A percentile compares a stretch with the other conserved stretches of the same genome.
These are phyloP conservation scores for Mylabris phalerata DNA, from an alignment of 1,140 invertebrate genomes.

Conservation along the genomic window DNA sequence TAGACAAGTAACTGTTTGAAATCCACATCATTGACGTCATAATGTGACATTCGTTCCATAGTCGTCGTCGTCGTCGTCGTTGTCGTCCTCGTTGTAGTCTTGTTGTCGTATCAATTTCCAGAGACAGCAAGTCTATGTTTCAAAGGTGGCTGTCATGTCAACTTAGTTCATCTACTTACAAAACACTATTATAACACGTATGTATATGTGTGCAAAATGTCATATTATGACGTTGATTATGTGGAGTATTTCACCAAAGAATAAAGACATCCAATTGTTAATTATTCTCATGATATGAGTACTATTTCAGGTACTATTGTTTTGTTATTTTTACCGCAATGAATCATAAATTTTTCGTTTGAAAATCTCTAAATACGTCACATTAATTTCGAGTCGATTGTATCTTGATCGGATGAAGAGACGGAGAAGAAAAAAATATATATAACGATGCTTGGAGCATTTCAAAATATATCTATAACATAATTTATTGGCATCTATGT, in stretches of 20 bases:
- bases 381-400: constrained; percentile 19
- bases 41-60: constrained; percentile 14
- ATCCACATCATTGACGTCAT: constrained; percentile 12
- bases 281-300: too few species aligned
- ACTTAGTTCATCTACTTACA: constrained; percentile 16
- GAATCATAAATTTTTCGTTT: constrained; percentile 9
- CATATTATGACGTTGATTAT: too few species aligned
- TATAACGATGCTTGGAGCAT: constrained; percentile 17
- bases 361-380: constrained; percentile 18
- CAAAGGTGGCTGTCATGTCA: constrained; percentile 32
- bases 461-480: constrained; percentile 24
- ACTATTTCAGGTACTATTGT: too few species aligned
- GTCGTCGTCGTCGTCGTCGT: constrained; percentile 11
- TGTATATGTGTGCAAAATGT: too few species aligned
- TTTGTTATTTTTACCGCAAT: too few species aligned
- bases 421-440: not conserved
- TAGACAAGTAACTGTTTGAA: constrained; percentile 11
- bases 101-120: constrained; percentile 24
- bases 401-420: constrained; percentile 9
- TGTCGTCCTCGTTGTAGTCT: too few species aligned
- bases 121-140: constrained; percentile 25
- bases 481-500: constrained; percentile 28
- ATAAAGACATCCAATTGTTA: too few species aligned
- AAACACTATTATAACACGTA: too few species aligned
- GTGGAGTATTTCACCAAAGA: too few species aligned